Percentiles rank a stretch among this genome's conserved stretches.
Evolutionary conservation across 2,888 invertebrate species (phyloP).

Genomic region (Tolmerus cingulatus): DNA sequence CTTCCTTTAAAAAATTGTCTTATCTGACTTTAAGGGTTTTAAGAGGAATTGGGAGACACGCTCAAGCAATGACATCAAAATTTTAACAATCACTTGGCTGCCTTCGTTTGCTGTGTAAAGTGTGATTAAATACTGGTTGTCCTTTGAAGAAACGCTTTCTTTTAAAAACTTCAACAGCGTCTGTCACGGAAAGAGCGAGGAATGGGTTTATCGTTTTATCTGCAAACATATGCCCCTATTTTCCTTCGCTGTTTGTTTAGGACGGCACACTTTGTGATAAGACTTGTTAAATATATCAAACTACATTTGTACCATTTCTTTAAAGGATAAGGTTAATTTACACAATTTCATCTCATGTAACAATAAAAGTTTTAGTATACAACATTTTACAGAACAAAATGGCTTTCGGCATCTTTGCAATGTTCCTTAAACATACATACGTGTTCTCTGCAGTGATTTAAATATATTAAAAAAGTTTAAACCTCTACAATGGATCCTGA

Average conservation of each 20-base stretch:
- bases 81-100: background rate
- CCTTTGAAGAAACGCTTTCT: background rate
- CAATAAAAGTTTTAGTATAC: background rate
- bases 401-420: no score
- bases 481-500: no score
- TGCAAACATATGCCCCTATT: background rate
- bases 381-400: background rate
- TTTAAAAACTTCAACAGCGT: background rate
- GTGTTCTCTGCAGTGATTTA: no score
- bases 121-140: background rate
- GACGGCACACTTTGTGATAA: background rate
- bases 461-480: no score
- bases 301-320: background rate
- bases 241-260: background rate
- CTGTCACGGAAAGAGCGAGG: background rate
- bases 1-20: background rate
- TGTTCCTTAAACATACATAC: no score
- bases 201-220: background rate
- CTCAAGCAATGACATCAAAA: background rate
- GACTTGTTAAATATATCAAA: background rate
- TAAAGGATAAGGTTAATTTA: background rate
- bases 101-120: background rate
- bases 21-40: background rate
- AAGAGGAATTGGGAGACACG: background rate
- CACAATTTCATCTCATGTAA: background rate